Conservation (phyloP, 2,888 invertebrate genomes). For the Agrilus cyanescens region DNA sequence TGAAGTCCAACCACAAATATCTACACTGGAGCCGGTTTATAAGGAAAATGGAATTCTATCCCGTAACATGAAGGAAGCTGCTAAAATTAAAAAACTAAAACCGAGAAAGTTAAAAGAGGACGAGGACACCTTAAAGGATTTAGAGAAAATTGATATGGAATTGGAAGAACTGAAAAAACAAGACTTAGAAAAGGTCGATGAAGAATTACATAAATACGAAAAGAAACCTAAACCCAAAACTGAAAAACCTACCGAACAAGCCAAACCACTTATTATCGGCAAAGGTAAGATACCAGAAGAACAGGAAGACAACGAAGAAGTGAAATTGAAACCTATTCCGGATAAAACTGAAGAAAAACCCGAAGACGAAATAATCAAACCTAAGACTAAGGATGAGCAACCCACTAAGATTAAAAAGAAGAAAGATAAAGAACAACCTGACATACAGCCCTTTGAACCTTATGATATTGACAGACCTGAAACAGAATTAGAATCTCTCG, state of each 20-base stretch:
- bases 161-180: slow-evolving; percentile 31
- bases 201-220: slow-evolving; percentile 18
- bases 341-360: slow-evolving; percentile 28
- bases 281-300: slow-evolving; percentile 37
- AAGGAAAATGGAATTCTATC: slow-evolving; percentile 57
- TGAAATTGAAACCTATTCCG: slow-evolving; percentile 33
- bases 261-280: slow-evolving; percentile 30
- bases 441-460: slow-evolving; percentile 29
- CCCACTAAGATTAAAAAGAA: slow-evolving; percentile 3
- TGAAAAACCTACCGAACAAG: slow-evolving; percentile 18
- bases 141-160: slow-evolving; percentile 37
- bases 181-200: slow-evolving; percentile 32
- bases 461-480: slow-evolving; percentile 32
- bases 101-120: slow-evolving; percentile 32
- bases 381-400: slow-evolving; percentile 20
- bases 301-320: slow-evolving; percentile 25
- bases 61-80: slow-evolving; percentile 50
- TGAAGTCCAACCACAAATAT: slow-evolving; percentile 18
- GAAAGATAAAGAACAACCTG: slow-evolving; percentile 28
- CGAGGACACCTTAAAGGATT: slow-evolving; percentile 29
- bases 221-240: slow-evolving; percentile 17
- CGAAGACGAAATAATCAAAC: slow-evolving; percentile 12
- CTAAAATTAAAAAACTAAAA: slow-evolving; percentile 48
- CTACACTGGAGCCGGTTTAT: slow-evolving; percentile 37
- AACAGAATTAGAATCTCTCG: slow-evolving; percentile 27